These are phyloP conservation scores for Alauda arvensis DNA, from an alignment of 2,797 vertebrate genomes.

Conservation along the genomic window DNA sequence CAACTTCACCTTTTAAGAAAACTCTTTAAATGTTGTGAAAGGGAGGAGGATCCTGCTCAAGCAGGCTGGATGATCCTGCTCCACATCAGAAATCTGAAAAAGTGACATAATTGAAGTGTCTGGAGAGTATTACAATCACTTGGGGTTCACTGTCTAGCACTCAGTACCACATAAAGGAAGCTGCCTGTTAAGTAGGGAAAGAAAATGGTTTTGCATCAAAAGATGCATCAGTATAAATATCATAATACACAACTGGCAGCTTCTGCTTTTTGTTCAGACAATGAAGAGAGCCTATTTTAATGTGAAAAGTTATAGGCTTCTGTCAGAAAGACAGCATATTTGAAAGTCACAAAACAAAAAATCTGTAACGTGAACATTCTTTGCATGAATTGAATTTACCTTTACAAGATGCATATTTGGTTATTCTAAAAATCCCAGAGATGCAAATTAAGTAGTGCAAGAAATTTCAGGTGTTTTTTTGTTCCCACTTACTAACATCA, in stretches of 20 bases:
- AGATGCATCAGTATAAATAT: background rate
- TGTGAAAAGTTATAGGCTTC: background rate
- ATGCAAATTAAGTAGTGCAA: background rate
- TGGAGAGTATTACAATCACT: background rate
- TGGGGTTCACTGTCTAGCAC: background rate
- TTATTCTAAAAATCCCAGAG: background rate
- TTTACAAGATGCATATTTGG: background rate
- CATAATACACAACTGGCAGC: background rate
- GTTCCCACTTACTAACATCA: background rate
- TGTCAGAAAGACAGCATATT: background rate
- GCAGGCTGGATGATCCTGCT: background rate
- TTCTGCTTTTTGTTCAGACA: background rate
- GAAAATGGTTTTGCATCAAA: background rate
- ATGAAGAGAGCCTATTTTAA: background rate
- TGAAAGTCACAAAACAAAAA: background rate
- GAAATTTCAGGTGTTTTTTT: background rate
- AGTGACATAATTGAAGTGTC: background rate
- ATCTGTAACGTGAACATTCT: background rate
- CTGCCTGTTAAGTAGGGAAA: background rate
- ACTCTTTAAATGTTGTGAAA: background rate
- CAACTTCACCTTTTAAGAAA: background rate
- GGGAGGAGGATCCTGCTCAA: background rate
- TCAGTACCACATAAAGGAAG: background rate
- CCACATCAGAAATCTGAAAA: background rate
- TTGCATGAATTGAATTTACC: background rate